These are phyloP conservation scores for Cryptomyrus ogoouensis DNA, from an alignment of 2,113 vertebrate species.

Conservation along the genomic window DNA sequence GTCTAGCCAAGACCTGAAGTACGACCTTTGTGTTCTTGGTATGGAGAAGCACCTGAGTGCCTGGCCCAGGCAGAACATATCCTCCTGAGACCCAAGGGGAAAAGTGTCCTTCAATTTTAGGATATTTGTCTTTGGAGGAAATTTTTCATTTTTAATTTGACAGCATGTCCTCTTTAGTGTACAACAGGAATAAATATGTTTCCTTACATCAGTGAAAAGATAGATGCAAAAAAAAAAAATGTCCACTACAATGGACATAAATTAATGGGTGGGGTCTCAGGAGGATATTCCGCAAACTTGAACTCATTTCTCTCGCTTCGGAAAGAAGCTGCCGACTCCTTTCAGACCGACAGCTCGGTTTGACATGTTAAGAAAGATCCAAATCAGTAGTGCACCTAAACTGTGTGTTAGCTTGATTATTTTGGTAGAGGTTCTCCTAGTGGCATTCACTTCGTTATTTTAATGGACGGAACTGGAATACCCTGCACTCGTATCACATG, in stretches of 20 bases:
- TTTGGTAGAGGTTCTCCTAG: constrained; percentile 20
- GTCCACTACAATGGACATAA: no score
- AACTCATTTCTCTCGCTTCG: constrained; percentile 20
- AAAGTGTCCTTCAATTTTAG: no score
- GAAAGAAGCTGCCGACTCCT: constrained; percentile 16
- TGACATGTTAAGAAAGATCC: constrained; percentile 24
- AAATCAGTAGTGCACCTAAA: constrained; percentile 26
- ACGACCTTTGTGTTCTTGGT: not conserved
- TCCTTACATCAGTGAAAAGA: no score
- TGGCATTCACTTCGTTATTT: constrained; percentile 36
- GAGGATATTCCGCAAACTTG: not conserved
- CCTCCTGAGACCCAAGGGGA: no score
- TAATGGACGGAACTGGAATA: constrained; percentile 58
- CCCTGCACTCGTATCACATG: constrained; percentile 27
- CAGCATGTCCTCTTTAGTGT: no score
- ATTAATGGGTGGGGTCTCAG: no score
- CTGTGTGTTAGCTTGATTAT: constrained; percentile 24
- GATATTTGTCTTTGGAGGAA: no score
- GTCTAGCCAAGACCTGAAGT: not conserved
- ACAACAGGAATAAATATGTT: no score
- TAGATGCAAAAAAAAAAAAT: no score
- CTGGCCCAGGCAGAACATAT: not conserved
- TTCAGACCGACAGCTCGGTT: constrained; percentile 28
- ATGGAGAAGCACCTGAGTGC: not conserved
- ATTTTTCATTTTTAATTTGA: no score